Percentiles rank a stretch among this genome's conserved stretches.
These are phyloP conservation scores for Hypanus sabinus DNA, from an alignment of 2,113 vertebrate species.

Conservation along the genomic window DNA sequence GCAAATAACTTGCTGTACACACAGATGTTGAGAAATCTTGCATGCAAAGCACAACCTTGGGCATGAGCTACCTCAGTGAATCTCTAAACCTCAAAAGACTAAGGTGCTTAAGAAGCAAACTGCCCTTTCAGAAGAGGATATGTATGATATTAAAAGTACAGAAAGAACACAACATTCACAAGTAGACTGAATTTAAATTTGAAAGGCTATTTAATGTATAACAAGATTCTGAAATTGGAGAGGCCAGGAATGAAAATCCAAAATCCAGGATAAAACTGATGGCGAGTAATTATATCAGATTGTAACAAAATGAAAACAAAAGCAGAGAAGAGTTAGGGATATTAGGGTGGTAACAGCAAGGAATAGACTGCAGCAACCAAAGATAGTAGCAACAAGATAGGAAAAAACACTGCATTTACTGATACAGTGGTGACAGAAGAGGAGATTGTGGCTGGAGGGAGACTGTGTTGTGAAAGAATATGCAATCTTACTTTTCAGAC, in stretches of 20 bases:
- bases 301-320: not conserved
- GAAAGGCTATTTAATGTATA: not conserved
- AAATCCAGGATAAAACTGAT: not conserved
- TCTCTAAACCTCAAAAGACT: not conserved
- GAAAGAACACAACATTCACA: not conserved
- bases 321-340: not conserved
- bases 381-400: no score
- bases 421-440: no score
- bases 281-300: not conserved
- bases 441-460: no score
- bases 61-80: not conserved
- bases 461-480: no score
- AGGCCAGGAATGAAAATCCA: not conserved
- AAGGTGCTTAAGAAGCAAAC: not conserved
- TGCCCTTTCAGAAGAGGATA: not conserved
- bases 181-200: no score
- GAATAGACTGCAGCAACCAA: no score
- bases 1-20: not conserved
- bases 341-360: not conserved
- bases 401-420: no score
- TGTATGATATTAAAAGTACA: not conserved
- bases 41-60: not conserved
- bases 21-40: not conserved
- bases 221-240: not conserved
- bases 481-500: no score